These are phyloP conservation scores for Hypocryptadius cinnamomeus DNA, from an alignment of 2,113 vertebrate genomes.

Conservation along the genomic window DNA sequence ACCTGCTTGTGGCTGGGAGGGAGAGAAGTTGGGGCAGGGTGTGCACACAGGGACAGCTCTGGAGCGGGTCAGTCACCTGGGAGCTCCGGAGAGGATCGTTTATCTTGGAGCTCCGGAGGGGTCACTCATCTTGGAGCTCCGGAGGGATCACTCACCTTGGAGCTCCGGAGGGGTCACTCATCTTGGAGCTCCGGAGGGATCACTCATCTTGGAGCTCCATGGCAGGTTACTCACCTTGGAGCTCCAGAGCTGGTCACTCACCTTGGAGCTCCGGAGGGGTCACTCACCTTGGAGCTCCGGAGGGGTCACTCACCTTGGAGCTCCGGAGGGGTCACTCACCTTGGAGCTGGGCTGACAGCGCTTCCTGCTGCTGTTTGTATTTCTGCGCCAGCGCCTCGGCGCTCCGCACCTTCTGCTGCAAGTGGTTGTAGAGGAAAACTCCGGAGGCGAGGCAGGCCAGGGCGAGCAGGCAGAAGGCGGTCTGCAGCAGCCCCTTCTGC, in stretches of 20 bases:
- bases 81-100: constrained; percentile 9
- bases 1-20: background rate
- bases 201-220: too few species aligned
- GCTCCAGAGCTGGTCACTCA: too few species aligned
- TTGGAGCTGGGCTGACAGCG: constrained; percentile 70
- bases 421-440: constrained; percentile 41
- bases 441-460: constrained; percentile 44
- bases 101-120: too few species aligned
- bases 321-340: constrained; percentile 32
- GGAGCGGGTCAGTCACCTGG: constrained; percentile 54
- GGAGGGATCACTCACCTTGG: too few species aligned
- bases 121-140: too few species aligned
- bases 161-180: too few species aligned
- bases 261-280: too few species aligned
- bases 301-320: background rate
- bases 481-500: constrained; percentile 65
- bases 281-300: background rate
- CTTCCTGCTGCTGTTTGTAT: constrained; percentile 70
- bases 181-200: too few species aligned
- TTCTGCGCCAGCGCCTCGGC: constrained; percentile 52
- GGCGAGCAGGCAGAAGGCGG: constrained; percentile 32
- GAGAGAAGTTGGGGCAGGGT: accelerated
- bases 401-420: constrained; percentile 41
- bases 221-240: too few species aligned
- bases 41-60: background rate